phyloP scores from a whole-genome alignment of 2,113 vertebrate genomes.

The Apteryx owenii region DNA sequence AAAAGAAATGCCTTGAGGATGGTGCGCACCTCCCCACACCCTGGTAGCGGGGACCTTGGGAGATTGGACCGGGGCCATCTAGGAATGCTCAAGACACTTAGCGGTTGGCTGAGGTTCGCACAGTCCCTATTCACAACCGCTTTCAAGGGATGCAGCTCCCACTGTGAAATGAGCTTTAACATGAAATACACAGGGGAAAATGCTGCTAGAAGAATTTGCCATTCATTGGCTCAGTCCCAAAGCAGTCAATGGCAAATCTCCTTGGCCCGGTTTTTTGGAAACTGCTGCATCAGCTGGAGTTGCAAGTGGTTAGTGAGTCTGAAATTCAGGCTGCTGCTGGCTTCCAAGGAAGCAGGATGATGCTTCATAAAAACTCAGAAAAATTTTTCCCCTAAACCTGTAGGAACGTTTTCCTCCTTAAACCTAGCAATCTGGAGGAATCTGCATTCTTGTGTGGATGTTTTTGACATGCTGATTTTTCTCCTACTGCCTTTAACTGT shows the following conservation, averaged over 20 bases:
- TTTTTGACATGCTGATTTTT: background rate
- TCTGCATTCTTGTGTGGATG: background rate
- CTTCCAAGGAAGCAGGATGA: background rate
- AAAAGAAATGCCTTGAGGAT: background rate
- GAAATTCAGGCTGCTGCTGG: background rate
- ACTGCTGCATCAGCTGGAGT: background rate
- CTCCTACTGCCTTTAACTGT: background rate
- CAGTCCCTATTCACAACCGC: background rate
- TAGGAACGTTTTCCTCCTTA: background rate
- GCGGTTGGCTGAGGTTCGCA: background rate
- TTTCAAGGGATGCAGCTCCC: background rate
- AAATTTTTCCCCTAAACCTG: background rate
- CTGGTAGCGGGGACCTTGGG: accelerated
- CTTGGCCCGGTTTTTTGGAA: background rate
- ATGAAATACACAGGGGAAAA: background rate
- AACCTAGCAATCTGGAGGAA: background rate
- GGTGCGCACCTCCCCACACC: background rate
- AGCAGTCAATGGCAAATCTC: background rate
- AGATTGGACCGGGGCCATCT: background rate
- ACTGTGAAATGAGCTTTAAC: background rate
- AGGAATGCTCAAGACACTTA: accelerated
- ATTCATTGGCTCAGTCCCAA: background rate
- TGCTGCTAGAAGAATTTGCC: background rate
- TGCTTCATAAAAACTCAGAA: background rate
- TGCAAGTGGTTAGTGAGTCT: background rate